Evolutionary conservation across 1,140 invertebrate species (phyloP).

Genomic region (Penaeus indicus): DNA sequence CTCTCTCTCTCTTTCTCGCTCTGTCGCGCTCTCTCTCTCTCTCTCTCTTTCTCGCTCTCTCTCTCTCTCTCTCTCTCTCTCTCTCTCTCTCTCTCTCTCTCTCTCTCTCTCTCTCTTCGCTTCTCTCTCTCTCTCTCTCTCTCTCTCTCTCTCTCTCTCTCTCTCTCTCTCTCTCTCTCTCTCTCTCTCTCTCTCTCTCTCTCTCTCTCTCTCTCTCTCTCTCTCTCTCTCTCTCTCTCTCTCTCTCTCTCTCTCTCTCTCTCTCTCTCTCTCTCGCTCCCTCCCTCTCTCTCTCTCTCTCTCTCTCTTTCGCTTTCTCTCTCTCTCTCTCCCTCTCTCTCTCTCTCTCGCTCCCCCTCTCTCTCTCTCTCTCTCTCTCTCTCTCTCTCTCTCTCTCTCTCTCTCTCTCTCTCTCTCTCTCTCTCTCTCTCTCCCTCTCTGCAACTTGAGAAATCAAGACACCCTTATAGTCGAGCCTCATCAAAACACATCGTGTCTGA

Average conservation of each 20-base stretch:
- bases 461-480: no score
- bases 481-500: no score
- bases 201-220: background rate
- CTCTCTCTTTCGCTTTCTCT: conserved; percentile 17
- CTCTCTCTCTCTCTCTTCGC: background rate
- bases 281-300: background rate
- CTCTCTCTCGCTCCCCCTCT: background rate
- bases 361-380: no score
- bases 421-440: no score
- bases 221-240: no score
- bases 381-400: no score
- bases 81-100: conserved; percentile 6
- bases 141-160: background rate
- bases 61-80: conserved; percentile 14
- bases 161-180: conserved; percentile 15
- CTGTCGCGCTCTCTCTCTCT: conserved; percentile 17
- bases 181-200: conserved; percentile 38
- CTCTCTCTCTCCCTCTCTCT: conserved; percentile 34
- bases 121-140: background rate
- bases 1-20: background rate
- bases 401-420: no score
- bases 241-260: no score
- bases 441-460: no score
- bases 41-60: background rate
- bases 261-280: background rate